Conservation (phyloP, 1,140 invertebrate species). For the Philopotamus ludificatus region DNA sequence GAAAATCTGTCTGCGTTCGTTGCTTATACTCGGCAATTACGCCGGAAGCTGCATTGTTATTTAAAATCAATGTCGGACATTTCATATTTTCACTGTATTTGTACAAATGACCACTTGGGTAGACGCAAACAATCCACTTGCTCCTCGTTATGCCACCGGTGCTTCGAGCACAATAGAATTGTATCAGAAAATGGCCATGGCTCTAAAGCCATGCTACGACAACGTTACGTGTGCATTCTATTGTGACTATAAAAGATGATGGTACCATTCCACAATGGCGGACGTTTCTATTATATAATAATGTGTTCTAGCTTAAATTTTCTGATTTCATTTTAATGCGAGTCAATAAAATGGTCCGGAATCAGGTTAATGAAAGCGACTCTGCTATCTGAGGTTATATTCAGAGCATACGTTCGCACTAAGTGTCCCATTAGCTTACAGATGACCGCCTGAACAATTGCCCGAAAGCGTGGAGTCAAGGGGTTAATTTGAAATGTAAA, state of each 20-base stretch:
- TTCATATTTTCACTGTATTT: too few relatives aligned
- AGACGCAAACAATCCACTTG: too few relatives aligned
- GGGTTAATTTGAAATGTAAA: constrained; percentile 34
- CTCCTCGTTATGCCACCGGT: too few relatives aligned
- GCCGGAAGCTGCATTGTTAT: too few relatives aligned
- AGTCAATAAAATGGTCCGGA: not conserved
- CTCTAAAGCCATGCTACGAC: constrained; percentile 9
- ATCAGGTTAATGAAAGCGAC: not conserved
- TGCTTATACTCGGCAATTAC: too few relatives aligned
- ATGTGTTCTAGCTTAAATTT: not conserved
- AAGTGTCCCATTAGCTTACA: constrained; percentile 5
- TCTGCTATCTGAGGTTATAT: not conserved
- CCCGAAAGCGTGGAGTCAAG: too few relatives aligned
- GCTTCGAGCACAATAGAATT: too few relatives aligned
- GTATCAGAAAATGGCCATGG: constrained; percentile 8
- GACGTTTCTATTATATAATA: constrained; percentile 14
- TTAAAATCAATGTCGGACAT: too few relatives aligned
- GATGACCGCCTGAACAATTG: constrained; percentile 17
- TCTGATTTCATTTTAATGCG: not conserved
- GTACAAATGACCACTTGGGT: too few relatives aligned
- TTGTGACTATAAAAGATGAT: constrained; percentile 24
- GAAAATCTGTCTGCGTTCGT: too few relatives aligned
- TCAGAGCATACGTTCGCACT: not conserved
- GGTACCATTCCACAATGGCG: constrained; percentile 20
- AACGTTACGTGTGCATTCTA: constrained; percentile 29